These are phyloP conservation scores for Mus musculus DNA, from an alignment of 2,113 vertebrate species.

Conservation along the genomic window GRCm39 chr8:114156501-114157000, in stretches of 20 bases:
- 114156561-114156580: background rate
- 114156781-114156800: background rate
- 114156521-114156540: background rate
- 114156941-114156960: background rate
- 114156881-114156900: background rate
- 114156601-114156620: background rate
- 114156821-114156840: background rate
- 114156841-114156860: background rate
- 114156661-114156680: background rate
- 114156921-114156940: too few relatives aligned
- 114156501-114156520: background rate
- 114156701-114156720: background rate
- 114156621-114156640: background rate
- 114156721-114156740: background rate
- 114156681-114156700: background rate
- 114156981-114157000: background rate
- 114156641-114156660: background rate
- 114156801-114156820: background rate
- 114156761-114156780: background rate
- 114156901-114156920: background rate
- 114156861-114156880: background rate
- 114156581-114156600: background rate
- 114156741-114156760: background rate
- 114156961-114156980: background rate
- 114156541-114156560: background rate